A percentile compares a stretch with the other conserved stretches of the same genome.
Conservation (phyloP, 2,113 vertebrate species). For the Centropus bengalensis region DNA sequence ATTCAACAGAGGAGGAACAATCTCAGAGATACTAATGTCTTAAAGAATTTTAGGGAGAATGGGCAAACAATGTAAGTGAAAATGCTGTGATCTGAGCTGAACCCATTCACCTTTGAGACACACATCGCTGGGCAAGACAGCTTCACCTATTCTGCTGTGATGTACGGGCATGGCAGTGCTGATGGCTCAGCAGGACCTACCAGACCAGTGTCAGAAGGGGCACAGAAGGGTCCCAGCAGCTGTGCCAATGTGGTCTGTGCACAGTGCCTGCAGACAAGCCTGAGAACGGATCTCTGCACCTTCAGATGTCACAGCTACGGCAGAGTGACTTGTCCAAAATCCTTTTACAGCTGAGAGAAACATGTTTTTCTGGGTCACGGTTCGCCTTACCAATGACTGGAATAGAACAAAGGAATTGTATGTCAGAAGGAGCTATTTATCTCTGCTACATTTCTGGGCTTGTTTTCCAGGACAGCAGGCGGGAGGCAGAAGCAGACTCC, state of each 20-base stretch:
- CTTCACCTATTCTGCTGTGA: accelerated
- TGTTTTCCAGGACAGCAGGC: not conserved
- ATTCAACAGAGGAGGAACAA: not conserved
- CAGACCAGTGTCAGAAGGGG: not conserved
- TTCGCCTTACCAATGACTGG: not conserved
- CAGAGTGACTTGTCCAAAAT: not conserved
- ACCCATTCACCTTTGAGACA: not conserved
- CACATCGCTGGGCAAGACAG: not conserved
- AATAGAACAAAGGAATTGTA: not conserved
- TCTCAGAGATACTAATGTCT: not conserved
- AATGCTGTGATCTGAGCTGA: not conserved
- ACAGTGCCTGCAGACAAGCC: not conserved
- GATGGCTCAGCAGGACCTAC: not conserved
- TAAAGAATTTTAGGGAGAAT: not conserved
- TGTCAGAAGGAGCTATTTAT: not conserved
- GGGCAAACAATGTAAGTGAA: not conserved
- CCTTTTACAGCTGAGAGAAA: not conserved
- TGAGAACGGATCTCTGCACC: not conserved
- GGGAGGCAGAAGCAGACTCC: not conserved
- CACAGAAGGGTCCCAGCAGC: not conserved
- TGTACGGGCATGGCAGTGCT: accelerated
- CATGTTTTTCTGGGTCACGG: not conserved
- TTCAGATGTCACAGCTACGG: not conserved
- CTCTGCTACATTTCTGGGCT: not conserved
- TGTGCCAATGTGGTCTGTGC: not conserved